Base-by-base conservation (phyloP, 1,140 invertebrate genomes). In the Bombus soroeensis region DNA sequence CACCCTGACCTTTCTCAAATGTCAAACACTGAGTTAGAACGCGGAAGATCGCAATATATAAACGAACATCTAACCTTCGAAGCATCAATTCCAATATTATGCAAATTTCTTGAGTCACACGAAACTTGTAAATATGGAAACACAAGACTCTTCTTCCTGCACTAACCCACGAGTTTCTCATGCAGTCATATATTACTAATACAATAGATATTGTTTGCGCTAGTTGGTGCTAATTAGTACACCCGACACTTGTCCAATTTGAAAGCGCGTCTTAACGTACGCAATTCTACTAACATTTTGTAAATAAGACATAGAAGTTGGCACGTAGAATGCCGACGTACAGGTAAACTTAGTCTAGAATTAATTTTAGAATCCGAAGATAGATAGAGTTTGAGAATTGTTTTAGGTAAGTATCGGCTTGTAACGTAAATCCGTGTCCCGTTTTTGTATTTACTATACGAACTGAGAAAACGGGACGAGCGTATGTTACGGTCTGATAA, bases 11-110 rank as follows among this genome's bases (percentile, higher is more conserved):
- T 43, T 37, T 43, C 18, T 43, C 68, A 39, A 84, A 82, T 59
- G 59, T 32, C 43, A 34, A 41, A 12, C 22, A 34, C 34, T 32
- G 13, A 66, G 57, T 18, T 15, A 28, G 3, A 66, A 66, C 57
- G 13, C 70, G 78, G 59, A 85, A 81, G 59, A 83, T 57, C 34
- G 62, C 3, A 13, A 57, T 43, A 22, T 39, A 34, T n/a, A 32
- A 32, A 43, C 47, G 37, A 41, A 15, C 28, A 25, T 57, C 1
- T 22, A 83, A 57, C 59, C 41, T 76, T 83, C 59, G 37, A 32
- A 25, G 18, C 2, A 18, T 32, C 18, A 18, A 25, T 22, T 59
- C n/a, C 32, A 39, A 34, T 68, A 15, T 22, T 32, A n/a, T 13
- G 71, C n/a, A 28, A 59, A 22, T 41, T 80, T 32, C 59, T 62